phyloP scores from a whole-genome alignment of 2,113 vertebrate species.

The Tragelaphus strepsiceros region DNA sequence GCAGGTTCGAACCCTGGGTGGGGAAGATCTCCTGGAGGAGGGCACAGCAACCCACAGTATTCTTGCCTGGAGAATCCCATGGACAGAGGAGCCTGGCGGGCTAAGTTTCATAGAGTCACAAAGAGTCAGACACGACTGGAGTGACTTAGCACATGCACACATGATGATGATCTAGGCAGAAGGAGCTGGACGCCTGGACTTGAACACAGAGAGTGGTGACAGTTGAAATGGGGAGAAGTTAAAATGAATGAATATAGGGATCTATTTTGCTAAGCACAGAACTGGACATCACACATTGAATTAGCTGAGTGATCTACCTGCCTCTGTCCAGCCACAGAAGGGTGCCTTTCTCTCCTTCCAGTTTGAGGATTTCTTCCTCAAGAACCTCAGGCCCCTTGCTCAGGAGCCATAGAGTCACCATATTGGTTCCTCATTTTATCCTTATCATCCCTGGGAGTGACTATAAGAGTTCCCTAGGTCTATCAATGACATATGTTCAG shows the following conservation, averaged over 20 bases:
- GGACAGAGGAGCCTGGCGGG: background rate
- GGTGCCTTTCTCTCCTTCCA: background rate
- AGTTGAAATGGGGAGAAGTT: background rate
- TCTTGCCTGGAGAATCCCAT: background rate
- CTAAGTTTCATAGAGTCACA: background rate
- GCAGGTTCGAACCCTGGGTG: background rate
- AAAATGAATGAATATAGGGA: background rate
- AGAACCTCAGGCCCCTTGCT: background rate
- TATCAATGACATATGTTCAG: background rate
- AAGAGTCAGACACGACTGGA: background rate
- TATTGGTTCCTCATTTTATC: background rate
- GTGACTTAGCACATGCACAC: background rate
- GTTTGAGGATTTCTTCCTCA: background rate
- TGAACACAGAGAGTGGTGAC: background rate
- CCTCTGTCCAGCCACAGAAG: background rate
- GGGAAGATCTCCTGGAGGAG: background rate
- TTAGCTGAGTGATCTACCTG: background rate
- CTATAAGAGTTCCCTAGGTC: background rate
- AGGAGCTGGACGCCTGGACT: background rate
- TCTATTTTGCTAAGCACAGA: background rate
- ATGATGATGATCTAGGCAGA: background rate
- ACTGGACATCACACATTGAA: background rate
- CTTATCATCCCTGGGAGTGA: background rate
- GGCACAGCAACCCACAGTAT: background rate
- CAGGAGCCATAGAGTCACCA: background rate